These are phyloP conservation scores for Clinocottus analis DNA, from an alignment of 2,113 vertebrate species.

Conservation along the genomic window DNA sequence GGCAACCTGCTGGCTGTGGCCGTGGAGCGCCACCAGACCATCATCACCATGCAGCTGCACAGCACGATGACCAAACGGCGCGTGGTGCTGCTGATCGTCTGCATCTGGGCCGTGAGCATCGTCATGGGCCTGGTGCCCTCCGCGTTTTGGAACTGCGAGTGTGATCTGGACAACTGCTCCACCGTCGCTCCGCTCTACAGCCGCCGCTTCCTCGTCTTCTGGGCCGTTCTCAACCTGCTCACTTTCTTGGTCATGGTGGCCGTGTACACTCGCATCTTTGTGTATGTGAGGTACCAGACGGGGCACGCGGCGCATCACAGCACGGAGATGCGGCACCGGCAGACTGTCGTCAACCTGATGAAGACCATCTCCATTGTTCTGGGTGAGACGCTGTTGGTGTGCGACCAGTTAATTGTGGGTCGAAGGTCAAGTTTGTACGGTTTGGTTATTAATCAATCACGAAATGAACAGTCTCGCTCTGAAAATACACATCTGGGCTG, in stretches of 20 bases:
- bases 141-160: slow-evolving; percentile 93
- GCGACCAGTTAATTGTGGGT: background rate
- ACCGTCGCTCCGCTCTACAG: slow-evolving; percentile 91
- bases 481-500: background rate
- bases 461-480: background rate
- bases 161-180: slow-evolving; percentile 85
- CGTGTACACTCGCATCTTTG: slow-evolving; percentile 89
- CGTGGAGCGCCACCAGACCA: slow-evolving; percentile 91
- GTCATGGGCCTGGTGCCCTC: slow-evolving; percentile 91
- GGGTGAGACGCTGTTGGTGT: slow-evolving; percentile 79
- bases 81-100: slow-evolving; percentile 86
- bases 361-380: slow-evolving; percentile 94
- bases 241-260: slow-evolving; percentile 91
- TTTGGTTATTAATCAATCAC: background rate
- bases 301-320: slow-evolving; percentile 82
- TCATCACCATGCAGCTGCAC: slow-evolving; percentile 93
- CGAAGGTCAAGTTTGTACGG: background rate
- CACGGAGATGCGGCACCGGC: slow-evolving; percentile 80
- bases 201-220: slow-evolving; percentile 91
- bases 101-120: slow-evolving; percentile 88
- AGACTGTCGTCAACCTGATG: slow-evolving; percentile 89
- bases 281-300: slow-evolving; percentile 87
- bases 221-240: slow-evolving; percentile 91
- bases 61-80: slow-evolving; percentile 89
- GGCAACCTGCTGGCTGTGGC: slow-evolving; percentile 93